A percentile compares a stretch with the other conserved stretches of the same genome.
These are phyloP conservation scores for Theocolax elegans DNA, from an alignment of 1,140 invertebrate species.

Conservation along the genomic window DNA sequence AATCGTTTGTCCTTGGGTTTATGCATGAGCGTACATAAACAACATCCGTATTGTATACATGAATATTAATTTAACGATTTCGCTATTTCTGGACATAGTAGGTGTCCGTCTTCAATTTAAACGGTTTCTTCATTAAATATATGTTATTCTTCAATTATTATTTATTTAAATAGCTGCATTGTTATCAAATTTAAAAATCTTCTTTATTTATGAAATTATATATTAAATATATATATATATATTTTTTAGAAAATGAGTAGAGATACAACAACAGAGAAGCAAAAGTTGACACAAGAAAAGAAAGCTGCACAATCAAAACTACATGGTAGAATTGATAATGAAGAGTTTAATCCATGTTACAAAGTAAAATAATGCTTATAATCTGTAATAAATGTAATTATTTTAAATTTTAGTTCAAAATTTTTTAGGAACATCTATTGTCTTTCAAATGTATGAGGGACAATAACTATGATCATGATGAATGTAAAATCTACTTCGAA, in stretches of 20 bases:
- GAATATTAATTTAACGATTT: too few relatives aligned
- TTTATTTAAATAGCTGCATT: too few relatives aligned
- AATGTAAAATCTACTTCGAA: constrained; percentile 35
- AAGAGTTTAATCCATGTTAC: constrained; percentile 17
- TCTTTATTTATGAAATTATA: not conserved
- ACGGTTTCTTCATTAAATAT: too few relatives aligned
- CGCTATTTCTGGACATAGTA: too few relatives aligned
- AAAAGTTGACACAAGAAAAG: not conserved
- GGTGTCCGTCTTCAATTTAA: too few relatives aligned
- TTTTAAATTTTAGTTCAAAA: not conserved
- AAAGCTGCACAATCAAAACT: not conserved
- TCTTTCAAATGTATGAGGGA: constrained; percentile 14
- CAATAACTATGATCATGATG: constrained; percentile 35
- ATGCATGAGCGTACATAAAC: too few relatives aligned
- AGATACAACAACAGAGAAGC: not conserved
- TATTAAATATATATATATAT: constrained; percentile 20
- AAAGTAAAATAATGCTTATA: not conserved
- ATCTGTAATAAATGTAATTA: not conserved
- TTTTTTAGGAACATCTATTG: constrained; percentile 22
- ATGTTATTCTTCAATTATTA: too few relatives aligned
- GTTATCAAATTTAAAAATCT: too few relatives aligned
- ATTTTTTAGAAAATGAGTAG: not conserved
- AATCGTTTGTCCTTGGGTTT: too few relatives aligned
- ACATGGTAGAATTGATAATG: not conserved
- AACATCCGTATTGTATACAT: too few relatives aligned